A percentile compares a stretch with the other conserved stretches of the same genome.
Conservation (phyloP, 2,888 invertebrate species). For the Dynastes grantii region DNA sequence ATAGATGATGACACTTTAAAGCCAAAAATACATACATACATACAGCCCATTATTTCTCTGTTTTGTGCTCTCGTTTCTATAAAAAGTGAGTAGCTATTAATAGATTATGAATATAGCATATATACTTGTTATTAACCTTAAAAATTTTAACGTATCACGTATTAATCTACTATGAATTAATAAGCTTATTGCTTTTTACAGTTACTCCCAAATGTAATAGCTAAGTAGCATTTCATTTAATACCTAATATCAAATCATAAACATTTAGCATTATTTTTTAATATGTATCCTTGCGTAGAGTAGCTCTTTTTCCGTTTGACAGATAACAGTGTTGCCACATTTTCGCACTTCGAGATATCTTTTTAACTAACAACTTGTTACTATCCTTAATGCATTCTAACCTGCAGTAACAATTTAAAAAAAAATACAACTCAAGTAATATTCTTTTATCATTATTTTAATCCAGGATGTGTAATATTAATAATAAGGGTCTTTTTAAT, state of each 20-base stretch:
- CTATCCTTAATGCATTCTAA: not conserved
- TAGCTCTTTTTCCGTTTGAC: slow-evolving; percentile 9
- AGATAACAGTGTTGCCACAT: slow-evolving; percentile 20
- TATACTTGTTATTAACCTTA: slow-evolving; percentile 32
- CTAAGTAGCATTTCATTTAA: not conserved
- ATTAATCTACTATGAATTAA: slow-evolving; percentile 19
- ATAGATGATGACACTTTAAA: slow-evolving; percentile 34
- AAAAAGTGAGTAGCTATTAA: slow-evolving; percentile 48
- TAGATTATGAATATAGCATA: slow-evolving; percentile 38
- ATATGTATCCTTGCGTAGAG: not conserved
- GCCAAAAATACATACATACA: slow-evolving; percentile 40
- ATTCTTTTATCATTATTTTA: not conserved
- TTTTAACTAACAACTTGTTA: not conserved
- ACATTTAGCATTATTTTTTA: not conserved
- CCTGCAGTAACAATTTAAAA: too few species aligned
- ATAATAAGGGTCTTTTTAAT: not conserved
- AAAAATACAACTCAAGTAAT: not conserved
- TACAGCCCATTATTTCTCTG: slow-evolving; percentile 39
- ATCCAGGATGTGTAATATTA: not conserved
- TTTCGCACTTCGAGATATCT: slow-evolving; percentile 27
- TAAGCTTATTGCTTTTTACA: slow-evolving; percentile 22
- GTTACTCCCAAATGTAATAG: not conserved
- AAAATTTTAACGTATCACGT: slow-evolving; percentile 9
- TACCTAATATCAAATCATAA: not conserved
- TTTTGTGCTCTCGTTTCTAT: slow-evolving; percentile 39